These are phyloP conservation scores for Urocynchramus pylzowi DNA, from an alignment of 2,113 vertebrate genomes.

Conservation along the genomic window DNA sequence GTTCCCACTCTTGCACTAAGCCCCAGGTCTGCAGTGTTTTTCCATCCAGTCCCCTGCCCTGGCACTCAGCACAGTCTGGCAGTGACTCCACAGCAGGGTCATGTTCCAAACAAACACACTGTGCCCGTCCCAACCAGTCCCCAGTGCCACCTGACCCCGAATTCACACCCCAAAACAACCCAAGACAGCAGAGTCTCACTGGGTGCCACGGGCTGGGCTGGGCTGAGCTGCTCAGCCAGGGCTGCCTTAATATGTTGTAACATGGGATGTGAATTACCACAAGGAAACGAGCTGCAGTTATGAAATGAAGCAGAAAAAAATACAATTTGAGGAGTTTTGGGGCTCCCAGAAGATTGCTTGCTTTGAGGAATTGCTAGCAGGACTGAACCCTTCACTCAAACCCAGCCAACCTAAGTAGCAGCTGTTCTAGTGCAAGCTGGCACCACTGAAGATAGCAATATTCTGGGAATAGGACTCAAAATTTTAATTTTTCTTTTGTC, in stretches of 20 bases:
- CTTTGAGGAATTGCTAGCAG: background rate
- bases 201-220: background rate
- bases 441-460: background rate
- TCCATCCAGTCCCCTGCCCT: background rate
- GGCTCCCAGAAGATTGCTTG: background rate
- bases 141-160: rapidly evolving
- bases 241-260: rapidly evolving
- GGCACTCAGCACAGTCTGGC: background rate
- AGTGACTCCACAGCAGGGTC: background rate
- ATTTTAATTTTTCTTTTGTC: background rate
- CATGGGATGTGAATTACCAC: rapidly evolving
- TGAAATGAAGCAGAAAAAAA: background rate
- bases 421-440: background rate
- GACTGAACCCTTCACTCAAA: background rate
- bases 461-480: background rate
- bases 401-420: background rate
- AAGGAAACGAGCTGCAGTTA: background rate
- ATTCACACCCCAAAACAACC: rapidly evolving
- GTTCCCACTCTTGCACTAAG: background rate
- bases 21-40: background rate
- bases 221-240: background rate
- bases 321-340: rapidly evolving
- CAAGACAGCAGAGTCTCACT: background rate
- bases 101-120: rapidly evolving
- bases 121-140: background rate